Conservation (phyloP, 1,140 invertebrate genomes). For the Campoletis sonorensis region DNA sequence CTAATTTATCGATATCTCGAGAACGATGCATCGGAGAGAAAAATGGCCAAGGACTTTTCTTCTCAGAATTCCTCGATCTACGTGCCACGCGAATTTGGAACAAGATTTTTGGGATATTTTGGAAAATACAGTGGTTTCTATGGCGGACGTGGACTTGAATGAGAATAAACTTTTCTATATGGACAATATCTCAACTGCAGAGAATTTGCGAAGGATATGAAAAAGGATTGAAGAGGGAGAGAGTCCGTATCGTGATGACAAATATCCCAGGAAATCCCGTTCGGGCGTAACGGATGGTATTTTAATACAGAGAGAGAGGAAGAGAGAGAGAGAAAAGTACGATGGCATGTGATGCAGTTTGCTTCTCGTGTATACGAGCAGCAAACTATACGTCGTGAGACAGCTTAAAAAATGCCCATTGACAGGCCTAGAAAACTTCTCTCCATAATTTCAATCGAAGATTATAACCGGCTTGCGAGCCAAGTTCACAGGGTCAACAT, state of each 20-base stretch:
- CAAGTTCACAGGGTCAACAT: background rate
- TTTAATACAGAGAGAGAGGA: constrained; percentile 42
- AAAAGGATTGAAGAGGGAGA: background rate
- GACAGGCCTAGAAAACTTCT: background rate
- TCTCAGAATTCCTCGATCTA: too few species aligned
- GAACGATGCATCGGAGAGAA: background rate
- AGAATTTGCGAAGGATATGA: background rate
- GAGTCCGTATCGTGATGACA: constrained; percentile 52
- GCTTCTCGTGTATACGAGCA: background rate
- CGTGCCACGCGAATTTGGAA: too few species aligned
- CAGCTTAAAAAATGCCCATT: background rate
- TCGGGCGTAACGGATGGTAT: constrained; percentile 52
- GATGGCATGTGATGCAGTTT: background rate
- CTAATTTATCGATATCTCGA: background rate
- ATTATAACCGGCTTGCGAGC: constrained; percentile 5
- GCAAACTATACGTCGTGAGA: background rate
- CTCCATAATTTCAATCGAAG: background rate
- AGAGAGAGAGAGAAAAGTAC: background rate
- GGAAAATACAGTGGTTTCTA: background rate
- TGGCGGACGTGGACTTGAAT: background rate
- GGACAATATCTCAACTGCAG: background rate
- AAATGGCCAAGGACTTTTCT: too few species aligned
- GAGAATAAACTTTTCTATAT: background rate
- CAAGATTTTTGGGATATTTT: too few species aligned
- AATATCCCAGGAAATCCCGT: constrained; percentile 55